These are phyloP conservation scores for Berghia stephanieae DNA, from an alignment of 1,140 invertebrate genomes.

Conservation along the genomic window DNA sequence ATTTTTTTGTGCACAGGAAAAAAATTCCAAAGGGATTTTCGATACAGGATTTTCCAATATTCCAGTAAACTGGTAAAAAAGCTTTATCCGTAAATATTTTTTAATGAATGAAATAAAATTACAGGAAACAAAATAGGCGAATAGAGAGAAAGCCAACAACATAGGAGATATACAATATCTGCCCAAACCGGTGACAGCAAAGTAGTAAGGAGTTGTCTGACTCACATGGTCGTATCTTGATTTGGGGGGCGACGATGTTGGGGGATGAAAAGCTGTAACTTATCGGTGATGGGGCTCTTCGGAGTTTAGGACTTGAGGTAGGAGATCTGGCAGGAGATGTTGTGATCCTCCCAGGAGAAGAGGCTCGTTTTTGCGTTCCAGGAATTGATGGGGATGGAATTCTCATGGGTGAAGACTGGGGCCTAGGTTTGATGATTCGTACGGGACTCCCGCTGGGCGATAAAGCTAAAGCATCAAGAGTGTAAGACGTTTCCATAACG, in stretches of 20 bases:
- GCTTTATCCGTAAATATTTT: no score
- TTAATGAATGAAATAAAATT: no score
- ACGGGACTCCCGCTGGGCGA: constrained; percentile 53
- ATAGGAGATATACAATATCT: constrained; percentile 5
- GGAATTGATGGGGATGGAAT: constrained; percentile 50
- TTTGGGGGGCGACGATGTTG: constrained; percentile 61
- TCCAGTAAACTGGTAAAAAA: no score
- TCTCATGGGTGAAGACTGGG: constrained; percentile 53
- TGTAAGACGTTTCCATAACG: constrained; percentile 39
- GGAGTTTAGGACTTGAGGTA: constrained; percentile 57
- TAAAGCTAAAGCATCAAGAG: constrained; percentile 47
- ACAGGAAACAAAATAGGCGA: no score
- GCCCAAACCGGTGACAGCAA: no score
- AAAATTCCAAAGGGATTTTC: no score
- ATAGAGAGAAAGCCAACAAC: no score
- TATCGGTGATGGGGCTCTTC: constrained; percentile 62
- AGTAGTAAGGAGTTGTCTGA: constrained; percentile 17
- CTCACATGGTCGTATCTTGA: constrained; percentile 62
- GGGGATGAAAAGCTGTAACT: constrained; percentile 65
- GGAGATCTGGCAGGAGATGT: constrained; percentile 48
- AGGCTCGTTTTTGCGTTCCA: constrained; percentile 40
- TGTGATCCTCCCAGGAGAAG: constrained; percentile 40
- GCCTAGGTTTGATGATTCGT: constrained; percentile 49
- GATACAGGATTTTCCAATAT: no score
- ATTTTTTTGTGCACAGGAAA: no score